Percentiles rank a stretch among this genome's conserved stretches.
phyloP scores from a whole-genome alignment of 2,797 vertebrate species.

The Antrozous pallidus region DNA sequence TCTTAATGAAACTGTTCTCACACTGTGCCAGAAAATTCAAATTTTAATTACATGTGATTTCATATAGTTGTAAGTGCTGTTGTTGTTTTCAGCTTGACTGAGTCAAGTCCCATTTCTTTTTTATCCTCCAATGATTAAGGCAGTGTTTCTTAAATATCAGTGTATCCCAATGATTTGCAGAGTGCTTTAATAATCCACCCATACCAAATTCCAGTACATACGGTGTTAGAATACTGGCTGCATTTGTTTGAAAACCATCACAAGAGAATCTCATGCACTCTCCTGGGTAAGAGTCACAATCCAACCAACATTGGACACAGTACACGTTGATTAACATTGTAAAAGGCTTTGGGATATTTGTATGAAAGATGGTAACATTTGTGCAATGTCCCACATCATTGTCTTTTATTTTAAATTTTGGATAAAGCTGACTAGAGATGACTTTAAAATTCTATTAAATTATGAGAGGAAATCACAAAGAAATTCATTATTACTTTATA shows the following conservation, averaged over 20 bases:
- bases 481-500: background rate
- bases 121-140: background rate
- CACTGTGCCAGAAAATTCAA: constrained; percentile 2
- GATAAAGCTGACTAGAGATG: background rate
- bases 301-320: background rate
- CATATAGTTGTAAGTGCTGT: background rate
- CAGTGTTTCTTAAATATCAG: background rate
- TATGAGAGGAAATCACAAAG: background rate
- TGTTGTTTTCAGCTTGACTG: background rate
- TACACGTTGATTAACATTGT: background rate
- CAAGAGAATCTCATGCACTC: background rate
- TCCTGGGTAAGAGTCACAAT: background rate
- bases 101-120: background rate
- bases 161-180: background rate
- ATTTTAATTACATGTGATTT: constrained; percentile 7
- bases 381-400: background rate
- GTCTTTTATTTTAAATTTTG: background rate
- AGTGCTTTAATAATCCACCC: background rate
- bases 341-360: background rate
- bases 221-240: background rate
- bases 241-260: background rate
- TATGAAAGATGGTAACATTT: background rate
- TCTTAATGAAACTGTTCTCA: background rate
- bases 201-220: background rate
- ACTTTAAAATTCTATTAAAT: constrained; percentile 1